Conservation (phyloP, 1,140 invertebrate species). For the Sitophilus oryzae region DNA sequence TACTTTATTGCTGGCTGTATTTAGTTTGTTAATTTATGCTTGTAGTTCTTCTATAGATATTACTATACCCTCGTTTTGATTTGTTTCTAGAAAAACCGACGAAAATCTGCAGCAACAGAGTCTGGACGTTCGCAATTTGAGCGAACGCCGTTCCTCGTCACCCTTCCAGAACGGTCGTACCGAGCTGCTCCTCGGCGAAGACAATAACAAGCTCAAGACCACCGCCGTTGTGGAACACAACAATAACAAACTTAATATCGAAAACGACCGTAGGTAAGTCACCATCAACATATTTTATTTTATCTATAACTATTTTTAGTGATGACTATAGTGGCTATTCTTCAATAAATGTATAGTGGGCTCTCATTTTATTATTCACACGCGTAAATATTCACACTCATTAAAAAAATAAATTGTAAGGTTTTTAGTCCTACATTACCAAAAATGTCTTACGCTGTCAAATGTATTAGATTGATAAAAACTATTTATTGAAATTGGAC, state of each 20-base stretch:
- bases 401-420: too few species aligned
- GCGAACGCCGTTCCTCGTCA: conserved; percentile 52
- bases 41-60: too few species aligned
- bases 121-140: conserved; percentile 34
- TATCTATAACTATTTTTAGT: not conserved
- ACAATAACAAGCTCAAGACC: conserved; percentile 53
- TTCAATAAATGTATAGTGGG: not conserved
- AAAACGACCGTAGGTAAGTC: conserved; percentile 51
- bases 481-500: too few species aligned
- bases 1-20: too few species aligned
- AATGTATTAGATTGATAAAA: too few species aligned
- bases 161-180: conserved; percentile 66
- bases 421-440: too few species aligned
- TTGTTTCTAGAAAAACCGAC: conserved; percentile 12
- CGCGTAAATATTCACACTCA: too few species aligned
- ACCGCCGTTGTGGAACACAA: conserved; percentile 52
- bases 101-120: conserved; percentile 27
- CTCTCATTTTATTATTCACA: too few species aligned
- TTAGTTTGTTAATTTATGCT: too few species aligned
- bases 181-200: conserved; percentile 63
- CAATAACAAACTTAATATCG: conserved; percentile 48
- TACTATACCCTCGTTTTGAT: too few species aligned
- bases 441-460: too few species aligned
- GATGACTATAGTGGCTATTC: not conserved
- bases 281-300: too few species aligned